These are phyloP conservation scores for Tachycineta bicolor DNA, from an alignment of 2,113 vertebrate species.

Conservation along the genomic window DNA sequence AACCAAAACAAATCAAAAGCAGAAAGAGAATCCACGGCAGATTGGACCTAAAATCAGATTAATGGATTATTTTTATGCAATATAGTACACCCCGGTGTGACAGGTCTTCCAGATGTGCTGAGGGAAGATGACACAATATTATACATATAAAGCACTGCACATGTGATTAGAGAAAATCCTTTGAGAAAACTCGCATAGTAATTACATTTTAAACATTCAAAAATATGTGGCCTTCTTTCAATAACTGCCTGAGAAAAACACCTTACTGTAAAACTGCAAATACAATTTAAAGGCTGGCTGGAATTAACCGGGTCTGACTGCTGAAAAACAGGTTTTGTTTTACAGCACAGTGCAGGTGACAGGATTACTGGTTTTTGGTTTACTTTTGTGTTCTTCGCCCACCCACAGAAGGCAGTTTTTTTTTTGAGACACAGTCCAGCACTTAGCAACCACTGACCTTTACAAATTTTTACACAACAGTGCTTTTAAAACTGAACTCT, in stretches of 20 bases:
- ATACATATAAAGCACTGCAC: not conserved
- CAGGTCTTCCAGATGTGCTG: not conserved
- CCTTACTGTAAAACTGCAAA: not conserved
- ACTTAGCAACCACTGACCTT: slow-evolving; percentile 34
- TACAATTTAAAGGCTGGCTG: not conserved
- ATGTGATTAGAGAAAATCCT: not conserved
- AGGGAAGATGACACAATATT: not conserved
- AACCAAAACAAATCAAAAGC: not conserved
- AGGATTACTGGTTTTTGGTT: not conserved
- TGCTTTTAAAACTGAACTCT: not conserved
- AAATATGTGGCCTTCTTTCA: slow-evolving; percentile 5
- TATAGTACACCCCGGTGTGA: not conserved
- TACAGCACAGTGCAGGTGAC: not conserved
- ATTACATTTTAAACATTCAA: not conserved
- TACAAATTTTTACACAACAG: not conserved
- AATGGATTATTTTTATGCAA: slow-evolving; percentile 32
- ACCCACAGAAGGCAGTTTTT: not conserved
- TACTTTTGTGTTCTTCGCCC: not conserved
- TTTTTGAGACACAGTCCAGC: not conserved
- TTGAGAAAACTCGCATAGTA: not conserved
- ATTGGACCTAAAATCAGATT: slow-evolving; percentile 34
- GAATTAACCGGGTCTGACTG: not conserved
- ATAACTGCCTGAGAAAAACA: not conserved
- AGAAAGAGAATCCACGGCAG: not conserved
- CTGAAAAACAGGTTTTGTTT: not conserved